Evolutionary conservation across 2,113 vertebrate species (phyloP), one percentile per base, ranked within the genome.

Genomic region (Eolophus roseicapilla): DNA sequence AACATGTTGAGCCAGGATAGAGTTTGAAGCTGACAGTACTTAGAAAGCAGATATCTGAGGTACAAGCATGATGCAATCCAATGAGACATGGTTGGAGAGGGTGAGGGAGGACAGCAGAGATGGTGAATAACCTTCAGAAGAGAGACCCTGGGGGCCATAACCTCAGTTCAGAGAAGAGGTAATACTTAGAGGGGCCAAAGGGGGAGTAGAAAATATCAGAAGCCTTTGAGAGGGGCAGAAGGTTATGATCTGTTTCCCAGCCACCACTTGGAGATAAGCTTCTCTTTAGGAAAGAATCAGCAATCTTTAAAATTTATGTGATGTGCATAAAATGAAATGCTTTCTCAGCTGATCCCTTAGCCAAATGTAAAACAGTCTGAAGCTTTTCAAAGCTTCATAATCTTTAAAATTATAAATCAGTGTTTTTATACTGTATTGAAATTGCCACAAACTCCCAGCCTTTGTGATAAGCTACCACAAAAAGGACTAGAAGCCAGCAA

Each of bases 271-370:
- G 47, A 95, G 77, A 87, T 89, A 95, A 91, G 69, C 70, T 71
- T 71, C 47, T 81, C 65, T 79, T 91, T 62, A 80, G 52, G 49
- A 95, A 89, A 76, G 74, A 89, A 75, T 93, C 77, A 82, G 88
- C 92, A 75, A 64, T 78, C 64, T 88, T 70, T 89, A 78, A 92
- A 71, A 93, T 90, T 70, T 83, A 77, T 74, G 12, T 73, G 64
- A 92, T 46, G 19, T 80, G 29, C 47, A 43, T 89, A 67, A 85
- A 86, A 88, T 63, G 52, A 92, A 86, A 67, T 82, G n/a, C 80
- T 86, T 79, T 93, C 64, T 90, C 80, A 81, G 71, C 86, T 88
- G 80, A 65, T 88, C 23, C 17, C 33, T 81, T 39, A 83, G 82
- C 76, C 82, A 93, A 78, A 86, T 79, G 41, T 88, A 68, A 79